These are phyloP conservation scores for Engystomops pustulosus DNA, from an alignment of 2,113 vertebrate species.

Conservation along the genomic window DNA sequence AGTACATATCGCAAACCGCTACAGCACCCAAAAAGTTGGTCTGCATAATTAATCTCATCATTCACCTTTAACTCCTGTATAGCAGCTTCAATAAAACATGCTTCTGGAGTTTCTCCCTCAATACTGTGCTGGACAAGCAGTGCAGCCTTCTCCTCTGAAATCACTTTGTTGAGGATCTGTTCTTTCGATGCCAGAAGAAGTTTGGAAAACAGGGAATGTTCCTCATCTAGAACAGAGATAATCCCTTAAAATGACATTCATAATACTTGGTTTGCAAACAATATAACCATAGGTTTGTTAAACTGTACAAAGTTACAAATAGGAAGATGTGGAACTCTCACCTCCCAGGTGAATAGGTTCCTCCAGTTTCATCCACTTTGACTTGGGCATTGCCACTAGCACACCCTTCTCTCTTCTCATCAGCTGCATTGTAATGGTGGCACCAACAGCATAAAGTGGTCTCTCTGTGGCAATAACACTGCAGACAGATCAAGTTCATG, in stretches of 20 bases:
- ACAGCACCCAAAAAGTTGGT: too few species aligned
- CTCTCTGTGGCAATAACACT: slow-evolving; percentile 97
- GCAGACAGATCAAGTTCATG: too few species aligned
- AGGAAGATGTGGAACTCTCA: slow-evolving; percentile 61
- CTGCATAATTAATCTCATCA: too few species aligned
- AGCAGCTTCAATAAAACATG: slow-evolving; percentile 94
- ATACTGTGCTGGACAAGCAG: slow-evolving; percentile 87
- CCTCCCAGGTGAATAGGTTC: slow-evolving; percentile 90
- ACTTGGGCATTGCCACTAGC: slow-evolving; percentile 91
- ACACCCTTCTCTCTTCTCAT: slow-evolving; percentile 95
- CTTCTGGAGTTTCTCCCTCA: slow-evolving; percentile 81
- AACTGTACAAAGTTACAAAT: too few species aligned
- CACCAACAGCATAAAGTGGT: slow-evolving; percentile 86
- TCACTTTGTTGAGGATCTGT: slow-evolving; percentile 83
- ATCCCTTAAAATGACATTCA: background rate
- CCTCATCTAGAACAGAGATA: slow-evolving; percentile 70
- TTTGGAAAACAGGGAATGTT: slow-evolving; percentile 90
- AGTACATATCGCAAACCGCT: too few species aligned
- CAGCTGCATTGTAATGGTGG: slow-evolving; percentile 92
- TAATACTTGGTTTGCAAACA: too few species aligned
- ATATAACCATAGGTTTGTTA: too few species aligned
- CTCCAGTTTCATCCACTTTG: slow-evolving; percentile 91
- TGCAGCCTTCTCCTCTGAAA: slow-evolving; percentile 83
- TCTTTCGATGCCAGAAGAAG: slow-evolving; percentile 88
- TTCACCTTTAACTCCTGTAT: slow-evolving; percentile 90